A percentile compares a stretch with the other conserved stretches of the same genome.
Evolutionary conservation across 2,888 invertebrate species (phyloP).

Genomic region (Agrotis exclamationis): DNA sequence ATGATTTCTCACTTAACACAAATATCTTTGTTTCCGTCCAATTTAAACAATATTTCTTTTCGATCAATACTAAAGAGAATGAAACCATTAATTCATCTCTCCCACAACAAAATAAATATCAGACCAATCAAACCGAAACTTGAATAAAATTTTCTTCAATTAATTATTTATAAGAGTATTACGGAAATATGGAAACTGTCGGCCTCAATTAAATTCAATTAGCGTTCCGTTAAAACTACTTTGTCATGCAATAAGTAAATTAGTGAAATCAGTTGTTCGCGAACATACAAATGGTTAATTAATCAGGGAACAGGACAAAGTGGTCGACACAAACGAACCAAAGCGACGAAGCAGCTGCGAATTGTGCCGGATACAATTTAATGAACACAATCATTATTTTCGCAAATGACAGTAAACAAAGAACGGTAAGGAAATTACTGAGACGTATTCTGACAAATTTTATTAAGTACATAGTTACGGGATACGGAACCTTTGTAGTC

Average conservation of each 20-base stretch:
- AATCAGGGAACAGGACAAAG: slow-evolving; percentile 59
- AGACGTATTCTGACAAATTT: slow-evolving; percentile 47
- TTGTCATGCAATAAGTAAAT: slow-evolving; percentile 59
- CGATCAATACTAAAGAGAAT: background rate
- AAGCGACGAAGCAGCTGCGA: slow-evolving; percentile 38
- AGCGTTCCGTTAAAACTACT: slow-evolving; percentile 33
- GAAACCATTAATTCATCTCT: background rate
- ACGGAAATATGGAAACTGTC: slow-evolving; percentile 35
- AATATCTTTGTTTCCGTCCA: background rate
- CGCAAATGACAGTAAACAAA: slow-evolving; percentile 49
- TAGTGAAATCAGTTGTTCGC: slow-evolving; percentile 53
- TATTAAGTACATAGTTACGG: slow-evolving; percentile 53
- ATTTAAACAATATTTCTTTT: background rate
- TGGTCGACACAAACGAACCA: slow-evolving; percentile 33
- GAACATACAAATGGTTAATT: slow-evolving; percentile 63
- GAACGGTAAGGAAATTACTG: slow-evolving; percentile 35
- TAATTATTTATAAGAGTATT: slow-evolving; percentile 29
- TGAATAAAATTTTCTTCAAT: slow-evolving; percentile 34
- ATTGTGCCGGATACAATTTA: slow-evolving; percentile 53
- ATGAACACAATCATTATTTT: slow-evolving; percentile 59
- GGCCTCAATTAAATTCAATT: slow-evolving; percentile 40
- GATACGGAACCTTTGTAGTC: slow-evolving; percentile 44
- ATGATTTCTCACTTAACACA: background rate
- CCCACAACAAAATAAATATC: slow-evolving; percentile 17
- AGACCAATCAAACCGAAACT: slow-evolving; percentile 13